Conservation (phyloP, 2,888 invertebrate species). For the Vanessa cardui region DNA sequence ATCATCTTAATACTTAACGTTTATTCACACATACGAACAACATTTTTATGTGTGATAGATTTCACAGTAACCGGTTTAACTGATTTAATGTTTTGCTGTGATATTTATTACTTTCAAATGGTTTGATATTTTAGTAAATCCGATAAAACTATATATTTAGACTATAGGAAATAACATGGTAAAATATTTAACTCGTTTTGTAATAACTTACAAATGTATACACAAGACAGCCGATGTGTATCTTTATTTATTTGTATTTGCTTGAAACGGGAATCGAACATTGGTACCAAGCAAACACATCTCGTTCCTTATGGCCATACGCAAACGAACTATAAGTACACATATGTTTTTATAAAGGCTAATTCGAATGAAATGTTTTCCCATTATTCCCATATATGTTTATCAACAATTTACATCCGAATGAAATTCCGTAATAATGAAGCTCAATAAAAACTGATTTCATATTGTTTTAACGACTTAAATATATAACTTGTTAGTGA, state of each 20-base stretch:
- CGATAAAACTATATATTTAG: too few species aligned
- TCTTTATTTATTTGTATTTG: not conserved
- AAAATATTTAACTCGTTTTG: not conserved
- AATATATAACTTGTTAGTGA: constrained; percentile 8
- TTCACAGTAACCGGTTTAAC: not conserved
- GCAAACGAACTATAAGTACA: too few species aligned
- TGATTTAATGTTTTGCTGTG: not conserved
- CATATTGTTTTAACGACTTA: not conserved
- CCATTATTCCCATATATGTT: not conserved
- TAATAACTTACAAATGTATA: not conserved
- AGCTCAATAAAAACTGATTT: not conserved
- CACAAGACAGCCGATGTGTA: not conserved
- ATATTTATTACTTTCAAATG: constrained; percentile 4
- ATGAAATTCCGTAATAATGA: constrained; percentile 4
- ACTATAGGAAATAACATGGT: not conserved
- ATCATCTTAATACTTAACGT: constrained; percentile 21
- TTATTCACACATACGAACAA: not conserved
- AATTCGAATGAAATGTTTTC: too few species aligned
- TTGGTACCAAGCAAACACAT: not conserved
- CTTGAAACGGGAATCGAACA: not conserved
- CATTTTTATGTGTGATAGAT: not conserved
- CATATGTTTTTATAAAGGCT: too few species aligned
- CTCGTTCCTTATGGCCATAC: not conserved
- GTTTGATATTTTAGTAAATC: not conserved
- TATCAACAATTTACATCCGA: not conserved